Base-by-base conservation (phyloP, 2,797 vertebrate genomes). In the Distichodus sexfasciatus region DNA sequence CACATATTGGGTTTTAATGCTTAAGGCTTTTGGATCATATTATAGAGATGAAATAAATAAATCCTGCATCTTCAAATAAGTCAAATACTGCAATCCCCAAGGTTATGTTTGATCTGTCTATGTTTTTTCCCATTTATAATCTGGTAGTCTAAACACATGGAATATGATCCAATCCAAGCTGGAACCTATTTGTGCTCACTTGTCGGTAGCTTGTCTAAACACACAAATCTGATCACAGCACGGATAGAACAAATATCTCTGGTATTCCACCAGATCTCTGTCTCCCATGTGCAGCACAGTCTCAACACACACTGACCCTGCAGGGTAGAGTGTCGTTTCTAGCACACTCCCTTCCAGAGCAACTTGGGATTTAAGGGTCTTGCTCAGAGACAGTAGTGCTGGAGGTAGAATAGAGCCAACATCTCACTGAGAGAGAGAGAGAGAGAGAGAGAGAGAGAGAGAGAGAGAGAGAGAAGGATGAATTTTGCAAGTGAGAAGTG, bases 161-260 rank as follows among this genome's bases (percentile, higher is more conserved):
- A 54, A 46, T 14, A 12, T 54, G 19, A 61, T 28, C 35, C 15
- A 29, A 28, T 28, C 15, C 24, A 33, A 51, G 23, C 24, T 10
- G 36, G 17, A 69, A 21, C 36, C 8, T 0, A 6, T 70, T 51
- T 53, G 2, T 8, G 21, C 35, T 24, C 21, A 12, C 15, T 24
- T 19, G 15, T 21, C 29, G 9, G 67, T 54, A 44, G 23, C 41
- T 50, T 41, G 31, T 58, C 21, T 15, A 65, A 65, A 43, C 69
- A 65, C 7, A 38, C 23, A 23, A 31, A 44, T 43, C 69, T 28
- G 60, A 64, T 63, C 51, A 48, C 33, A 53, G 50, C 69, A 58
- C n/a, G 40, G 50, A 57, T 33, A 26, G 19, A n/a, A 40, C 24
- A n/a, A 28, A 53, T 44, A 53, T 17, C 28, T 12, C 3, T 36